Conservation (phyloP, 2,113 vertebrate genomes). For the Saguinus midas region DNA sequence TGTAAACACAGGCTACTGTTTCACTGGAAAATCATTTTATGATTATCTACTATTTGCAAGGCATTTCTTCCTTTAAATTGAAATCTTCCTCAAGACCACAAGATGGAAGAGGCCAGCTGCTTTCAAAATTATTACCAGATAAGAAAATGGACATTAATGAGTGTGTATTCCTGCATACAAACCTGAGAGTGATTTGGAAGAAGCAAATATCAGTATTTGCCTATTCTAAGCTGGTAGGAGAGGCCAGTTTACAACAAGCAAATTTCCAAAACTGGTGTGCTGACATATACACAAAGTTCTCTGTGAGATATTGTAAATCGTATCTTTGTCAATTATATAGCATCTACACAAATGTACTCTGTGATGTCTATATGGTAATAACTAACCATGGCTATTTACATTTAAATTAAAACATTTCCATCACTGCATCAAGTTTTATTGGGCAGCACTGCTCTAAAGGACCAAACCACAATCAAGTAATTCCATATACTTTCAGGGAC, state of each 20-base stretch:
- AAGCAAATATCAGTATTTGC: not conserved
- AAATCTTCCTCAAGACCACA: not conserved
- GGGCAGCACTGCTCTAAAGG: not conserved
- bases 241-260: not conserved
- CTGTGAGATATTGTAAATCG: not conserved
- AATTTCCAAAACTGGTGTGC: not conserved
- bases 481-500: not conserved
- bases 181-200: not conserved
- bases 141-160: not conserved
- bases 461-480: not conserved
- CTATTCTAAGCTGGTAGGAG: not conserved
- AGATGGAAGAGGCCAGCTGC: not conserved
- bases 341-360: not conserved
- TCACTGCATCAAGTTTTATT: not conserved
- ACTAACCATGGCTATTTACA: not conserved
- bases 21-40: not conserved
- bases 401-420: not conserved
- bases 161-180: not conserved
- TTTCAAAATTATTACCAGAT: not conserved
- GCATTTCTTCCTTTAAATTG: not conserved
- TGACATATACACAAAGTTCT: not conserved
- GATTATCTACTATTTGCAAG: not conserved
- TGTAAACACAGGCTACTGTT: not conserved
- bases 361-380: not conserved
- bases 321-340: not conserved